Evolutionary conservation across 2,888 invertebrate species (phyloP), one percentile per base, ranked within the genome.

Genomic region (Agrochola circellaris): DNA sequence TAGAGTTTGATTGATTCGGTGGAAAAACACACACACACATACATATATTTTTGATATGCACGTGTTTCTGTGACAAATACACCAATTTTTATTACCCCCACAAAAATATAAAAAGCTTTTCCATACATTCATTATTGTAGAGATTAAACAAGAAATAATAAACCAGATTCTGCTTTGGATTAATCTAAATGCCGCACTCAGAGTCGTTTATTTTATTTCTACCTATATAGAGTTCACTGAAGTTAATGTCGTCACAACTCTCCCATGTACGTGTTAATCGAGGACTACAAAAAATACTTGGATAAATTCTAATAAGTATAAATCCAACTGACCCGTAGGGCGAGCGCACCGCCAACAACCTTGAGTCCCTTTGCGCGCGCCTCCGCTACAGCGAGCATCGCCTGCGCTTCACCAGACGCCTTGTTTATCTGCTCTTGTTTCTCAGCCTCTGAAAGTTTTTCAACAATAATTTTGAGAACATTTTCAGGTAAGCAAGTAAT

Each of bases 381-480:
- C 90, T 98, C 98, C 0, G 99, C 99, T n/a, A 99, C 98, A 0
- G 99, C 98, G 26, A 99, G 92, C 95, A 99, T 97, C 1, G 99
- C 99, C 81, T 98, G 97, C 0, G 99, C 99, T 93, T 99, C 99
- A 93, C 99, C 99, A 78, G 97, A 97, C 1, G 99, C 99, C 93
- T 98, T 98, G 95, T 99, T 99, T 82, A 99, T 99, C 92, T 99
- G 98, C 94, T 99, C 99, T 90, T 98, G 98, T 88, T 98, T 98
- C 89, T 98, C 98, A 60, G 99, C 99, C 97, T 99, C 99, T 97
- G 94, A 7, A 94, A 91, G 42, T 75, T 77, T 30, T 73, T 54
- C 23, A 58, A 20, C 34, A 17, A 20, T 42, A 17, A 54, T 34
- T 51, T 42, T 20, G 20, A 20, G 11, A 38, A 0, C 4, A 17